Evolutionary conservation across 2,113 vertebrate genomes (phyloP).

Genomic region (Gorsachius goisagi): DNA sequence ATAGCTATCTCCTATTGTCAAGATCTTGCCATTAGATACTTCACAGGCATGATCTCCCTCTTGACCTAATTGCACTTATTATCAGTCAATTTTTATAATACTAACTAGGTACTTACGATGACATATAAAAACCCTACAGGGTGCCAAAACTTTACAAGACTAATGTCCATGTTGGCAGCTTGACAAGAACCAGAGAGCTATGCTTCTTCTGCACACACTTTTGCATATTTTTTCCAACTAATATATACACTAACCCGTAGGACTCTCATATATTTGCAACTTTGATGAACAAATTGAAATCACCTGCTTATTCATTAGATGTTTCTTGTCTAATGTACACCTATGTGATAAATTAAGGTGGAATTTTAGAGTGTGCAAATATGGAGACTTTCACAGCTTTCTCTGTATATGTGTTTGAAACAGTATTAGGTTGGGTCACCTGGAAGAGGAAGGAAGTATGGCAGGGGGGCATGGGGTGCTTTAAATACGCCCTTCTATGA

Average conservation of each 20-base stretch:
- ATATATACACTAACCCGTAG: not conserved
- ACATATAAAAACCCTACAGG: slow-evolving; percentile 22
- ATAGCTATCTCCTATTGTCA: not conserved
- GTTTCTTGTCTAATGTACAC: not conserved
- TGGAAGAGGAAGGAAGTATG: not conserved
- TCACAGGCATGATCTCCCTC: not conserved
- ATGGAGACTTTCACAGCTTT: not conserved
- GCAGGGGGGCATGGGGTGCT: accelerated
- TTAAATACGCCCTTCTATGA: not conserved
- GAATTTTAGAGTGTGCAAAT: not conserved
- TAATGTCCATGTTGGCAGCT: not conserved
- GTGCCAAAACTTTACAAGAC: not conserved
- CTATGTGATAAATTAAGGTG: not conserved
- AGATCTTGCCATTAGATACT: not conserved
- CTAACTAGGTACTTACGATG: not conserved
- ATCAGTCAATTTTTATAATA: slow-evolving; percentile 18
- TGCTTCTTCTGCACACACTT: not conserved
- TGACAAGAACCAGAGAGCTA: not conserved
- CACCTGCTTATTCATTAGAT: not conserved
- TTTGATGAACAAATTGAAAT: not conserved
- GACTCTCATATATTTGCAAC: not conserved
- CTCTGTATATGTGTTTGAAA: not conserved
- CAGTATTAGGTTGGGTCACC: not conserved
- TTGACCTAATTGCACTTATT: slow-evolving; percentile 32
- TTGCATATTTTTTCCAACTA: not conserved